Base-by-base conservation (phyloP, 2,797 vertebrate genomes). In the Crenuchus spilurus region DNA sequence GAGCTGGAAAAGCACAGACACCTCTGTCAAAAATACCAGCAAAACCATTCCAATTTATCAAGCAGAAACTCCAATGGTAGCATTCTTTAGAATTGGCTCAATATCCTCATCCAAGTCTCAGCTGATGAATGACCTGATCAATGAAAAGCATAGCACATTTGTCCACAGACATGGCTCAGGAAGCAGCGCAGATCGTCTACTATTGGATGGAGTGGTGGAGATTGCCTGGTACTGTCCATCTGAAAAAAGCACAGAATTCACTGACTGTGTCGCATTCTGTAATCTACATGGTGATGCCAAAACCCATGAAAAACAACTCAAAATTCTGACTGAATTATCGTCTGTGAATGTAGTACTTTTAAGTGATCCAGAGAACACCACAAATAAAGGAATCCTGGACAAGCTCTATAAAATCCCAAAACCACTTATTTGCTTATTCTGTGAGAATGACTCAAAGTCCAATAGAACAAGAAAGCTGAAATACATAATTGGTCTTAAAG, bases 121-220 rank as follows among this genome's bases (percentile, higher is more conserved):
- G 8, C 79, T 90, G 8, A 87, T 88, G 4, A 88, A 87, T 0
- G 60, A 9, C 55, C 74, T 90, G 74, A 85, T 91, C 77, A 87
- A 85, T 24, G 66, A 85, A 9, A 81, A 77, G 30, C 86, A 91
- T 72, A 49, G 42, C 62, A 89, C 87, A 1, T 91, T 90, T 80
- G 90, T 85, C 72, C 84, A 90, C 68, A 82, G 85, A 74, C 22
- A 90, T 75, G 85, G 85, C 10, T 31, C 63, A 51, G 80, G 83
- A 7, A 89, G 78, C 86, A 91, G 78, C 75, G 86, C 74, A 39
- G 78, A 80, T 60, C 57, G 84, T 6, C 46, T 90, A 60, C 70
- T 94, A 79, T 85, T 92, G 87, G 87, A 86, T 9, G 91, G 91
- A 1, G 75, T 92, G 6, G 91, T 90, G 76, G 93, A 94, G 85